Evolutionary conservation across 1,140 invertebrate genomes (phyloP).

Genomic region (Drosophila subpulchrella): DNA sequence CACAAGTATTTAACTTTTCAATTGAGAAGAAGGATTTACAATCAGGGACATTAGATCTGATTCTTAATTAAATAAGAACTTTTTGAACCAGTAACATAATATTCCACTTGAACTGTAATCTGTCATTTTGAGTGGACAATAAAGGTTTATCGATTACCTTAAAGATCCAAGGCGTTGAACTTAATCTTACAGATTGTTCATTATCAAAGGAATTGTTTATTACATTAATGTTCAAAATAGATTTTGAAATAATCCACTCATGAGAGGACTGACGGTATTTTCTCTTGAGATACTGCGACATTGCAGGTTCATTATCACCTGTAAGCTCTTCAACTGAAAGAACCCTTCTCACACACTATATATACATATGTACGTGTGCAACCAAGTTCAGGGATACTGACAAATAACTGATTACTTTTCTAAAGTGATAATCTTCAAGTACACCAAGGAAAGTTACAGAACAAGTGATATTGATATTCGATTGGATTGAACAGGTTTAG

Average conservation of each 20-base stretch:
- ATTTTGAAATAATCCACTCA: background rate
- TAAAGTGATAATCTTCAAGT: constrained; percentile 1
- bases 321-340: constrained; percentile 1
- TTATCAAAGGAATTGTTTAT: constrained; percentile 28
- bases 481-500: constrained; percentile 18
- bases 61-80: background rate
- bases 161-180: constrained; percentile 24
- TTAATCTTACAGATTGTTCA: constrained; percentile 26
- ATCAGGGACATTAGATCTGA: background rate
- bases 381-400: constrained; percentile 8
- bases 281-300: constrained; percentile 7
- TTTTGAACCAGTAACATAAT: constrained; percentile 14
- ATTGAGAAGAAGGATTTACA: background rate
- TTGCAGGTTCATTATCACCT: constrained; percentile 9
- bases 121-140: background rate
- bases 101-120: constrained; percentile 5
- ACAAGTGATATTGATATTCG: background rate
- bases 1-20: background rate
- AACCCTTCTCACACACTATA: background rate
- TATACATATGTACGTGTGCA: background rate
- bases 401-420: constrained; percentile 18
- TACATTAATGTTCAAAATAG: constrained; percentile 1
- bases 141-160: constrained; percentile 17
- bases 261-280: background rate
- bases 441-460: background rate